Evolutionary conservation across 2,797 vertebrate species (phyloP).

Genomic region (Coregonus ussuriensis): DNA sequence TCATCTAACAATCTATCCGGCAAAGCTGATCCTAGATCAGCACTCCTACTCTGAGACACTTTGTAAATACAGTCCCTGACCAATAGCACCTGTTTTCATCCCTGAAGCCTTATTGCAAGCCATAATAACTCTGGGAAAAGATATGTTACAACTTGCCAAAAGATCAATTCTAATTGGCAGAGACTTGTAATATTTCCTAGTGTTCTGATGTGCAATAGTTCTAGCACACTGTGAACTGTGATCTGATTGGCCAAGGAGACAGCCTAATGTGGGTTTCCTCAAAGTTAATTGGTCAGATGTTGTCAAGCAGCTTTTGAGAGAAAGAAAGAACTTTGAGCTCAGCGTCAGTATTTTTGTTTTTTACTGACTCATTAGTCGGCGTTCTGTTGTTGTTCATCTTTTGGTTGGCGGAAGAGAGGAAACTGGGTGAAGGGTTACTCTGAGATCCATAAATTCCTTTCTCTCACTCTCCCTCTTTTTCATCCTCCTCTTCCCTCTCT

Average conservation of each 20-base stretch:
- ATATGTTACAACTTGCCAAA: neutral
- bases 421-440: slow-evolving; percentile 55
- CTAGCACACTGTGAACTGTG: neutral
- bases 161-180: neutral
- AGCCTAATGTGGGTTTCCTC: neutral
- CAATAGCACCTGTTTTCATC: slow-evolving; percentile 34
- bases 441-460: slow-evolving; percentile 19
- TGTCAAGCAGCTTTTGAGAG: slow-evolving; percentile 38
- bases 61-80: slow-evolving; percentile 22
- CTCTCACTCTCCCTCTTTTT: slow-evolving; percentile 16
- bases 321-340: neutral
- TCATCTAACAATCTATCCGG: too few relatives aligned
- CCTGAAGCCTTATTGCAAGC: neutral
- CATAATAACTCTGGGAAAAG: too few relatives aligned
- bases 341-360: slow-evolving; percentile 2
- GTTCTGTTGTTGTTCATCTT: slow-evolving; percentile 41
- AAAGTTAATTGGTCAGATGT: slow-evolving; percentile 39
- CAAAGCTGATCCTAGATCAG: too few relatives aligned
- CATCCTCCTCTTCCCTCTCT: neutral
- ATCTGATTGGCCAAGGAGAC: slow-evolving; percentile 15
- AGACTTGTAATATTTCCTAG: neutral
- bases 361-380: neutral
- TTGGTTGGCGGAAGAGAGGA: slow-evolving; percentile 13
- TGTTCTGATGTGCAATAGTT: neutral
- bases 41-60: too few relatives aligned